phyloP scores from a whole-genome alignment of 2,113 vertebrate genomes.

The Apteryx mantelli region DNA sequence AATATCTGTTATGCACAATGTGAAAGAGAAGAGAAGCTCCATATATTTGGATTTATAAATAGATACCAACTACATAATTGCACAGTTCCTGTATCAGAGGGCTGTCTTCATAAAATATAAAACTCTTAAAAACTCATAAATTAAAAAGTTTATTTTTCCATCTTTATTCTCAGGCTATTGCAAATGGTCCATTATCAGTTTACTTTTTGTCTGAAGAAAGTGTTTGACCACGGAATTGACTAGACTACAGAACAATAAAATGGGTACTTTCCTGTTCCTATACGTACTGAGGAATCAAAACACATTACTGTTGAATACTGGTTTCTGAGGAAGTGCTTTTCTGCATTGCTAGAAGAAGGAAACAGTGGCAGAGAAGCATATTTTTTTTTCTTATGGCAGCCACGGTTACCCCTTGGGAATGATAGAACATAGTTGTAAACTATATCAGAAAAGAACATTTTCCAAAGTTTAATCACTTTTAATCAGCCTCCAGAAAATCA shows the following conservation, averaged over 20 bases:
- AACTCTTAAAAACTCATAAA: neutral
- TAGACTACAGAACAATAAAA: neutral
- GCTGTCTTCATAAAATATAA: neutral
- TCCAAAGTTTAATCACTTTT: slow-evolving; percentile 9
- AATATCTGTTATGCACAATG: neutral
- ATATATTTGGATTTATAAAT: no score
- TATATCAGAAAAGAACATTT: slow-evolving; percentile 14
- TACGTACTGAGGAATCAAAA: neutral
- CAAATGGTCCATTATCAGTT: neutral
- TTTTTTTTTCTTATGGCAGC: neutral
- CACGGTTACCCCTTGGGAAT: neutral
- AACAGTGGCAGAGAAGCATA: neutral
- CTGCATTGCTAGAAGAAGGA: neutral
- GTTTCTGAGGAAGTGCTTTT: neutral
- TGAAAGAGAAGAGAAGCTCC: neutral
- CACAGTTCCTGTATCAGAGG: no score
- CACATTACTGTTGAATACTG: neutral
- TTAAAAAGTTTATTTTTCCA: neutral
- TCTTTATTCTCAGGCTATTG: neutral
- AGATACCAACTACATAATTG: no score
- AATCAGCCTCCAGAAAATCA: slow-evolving; percentile 14
- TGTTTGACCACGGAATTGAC: no score
- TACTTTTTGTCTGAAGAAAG: neutral
- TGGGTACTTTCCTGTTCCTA: neutral
- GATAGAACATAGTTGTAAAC: neutral